phyloP scores from a whole-genome alignment of 2,113 vertebrate genomes.

The Oryzias celebensis region DNA sequence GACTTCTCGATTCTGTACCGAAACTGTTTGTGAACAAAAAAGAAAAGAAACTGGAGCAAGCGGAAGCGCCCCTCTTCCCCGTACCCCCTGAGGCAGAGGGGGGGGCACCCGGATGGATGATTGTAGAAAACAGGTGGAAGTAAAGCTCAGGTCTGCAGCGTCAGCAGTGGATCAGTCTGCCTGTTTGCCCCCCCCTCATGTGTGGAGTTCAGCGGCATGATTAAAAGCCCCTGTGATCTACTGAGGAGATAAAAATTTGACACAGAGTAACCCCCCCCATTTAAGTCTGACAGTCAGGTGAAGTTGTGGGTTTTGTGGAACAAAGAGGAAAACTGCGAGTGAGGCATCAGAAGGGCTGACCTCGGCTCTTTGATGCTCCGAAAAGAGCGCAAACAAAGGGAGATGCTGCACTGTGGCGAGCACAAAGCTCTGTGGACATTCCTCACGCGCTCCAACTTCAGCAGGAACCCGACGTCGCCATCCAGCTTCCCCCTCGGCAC shows the following conservation, averaged over 20 bases:
- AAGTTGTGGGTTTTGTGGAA: neutral
- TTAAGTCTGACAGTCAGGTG: no score
- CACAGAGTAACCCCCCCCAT: neutral
- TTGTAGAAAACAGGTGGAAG: slow-evolving; percentile 11
- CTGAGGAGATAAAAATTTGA: slow-evolving; percentile 35
- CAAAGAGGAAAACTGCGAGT: neutral
- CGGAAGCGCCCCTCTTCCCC: no score
- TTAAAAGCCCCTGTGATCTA: slow-evolving; percentile 22
- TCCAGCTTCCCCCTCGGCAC: slow-evolving; percentile 10
- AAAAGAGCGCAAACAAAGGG: slow-evolving; percentile 36
- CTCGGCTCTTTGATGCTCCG: slow-evolving; percentile 21
- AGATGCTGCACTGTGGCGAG: slow-evolving; percentile 14
- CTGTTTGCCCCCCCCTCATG: slow-evolving; percentile 23
- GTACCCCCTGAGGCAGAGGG: neutral
- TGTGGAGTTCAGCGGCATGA: slow-evolving; percentile 1
- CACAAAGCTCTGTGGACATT: slow-evolving; percentile 48
- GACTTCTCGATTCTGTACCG: no score
- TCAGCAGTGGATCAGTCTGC: slow-evolving; percentile 49
- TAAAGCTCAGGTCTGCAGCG: slow-evolving; percentile 43
- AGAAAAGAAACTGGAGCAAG: no score
- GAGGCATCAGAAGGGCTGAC: neutral
- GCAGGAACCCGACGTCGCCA: slow-evolving; percentile 18
- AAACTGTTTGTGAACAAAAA: no score
- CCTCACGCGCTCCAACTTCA: slow-evolving; percentile 24
- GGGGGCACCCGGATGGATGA: slow-evolving; percentile 37